Base-by-base conservation (phyloP, 2,888 invertebrate species). In the Athalia rosae region DNA sequence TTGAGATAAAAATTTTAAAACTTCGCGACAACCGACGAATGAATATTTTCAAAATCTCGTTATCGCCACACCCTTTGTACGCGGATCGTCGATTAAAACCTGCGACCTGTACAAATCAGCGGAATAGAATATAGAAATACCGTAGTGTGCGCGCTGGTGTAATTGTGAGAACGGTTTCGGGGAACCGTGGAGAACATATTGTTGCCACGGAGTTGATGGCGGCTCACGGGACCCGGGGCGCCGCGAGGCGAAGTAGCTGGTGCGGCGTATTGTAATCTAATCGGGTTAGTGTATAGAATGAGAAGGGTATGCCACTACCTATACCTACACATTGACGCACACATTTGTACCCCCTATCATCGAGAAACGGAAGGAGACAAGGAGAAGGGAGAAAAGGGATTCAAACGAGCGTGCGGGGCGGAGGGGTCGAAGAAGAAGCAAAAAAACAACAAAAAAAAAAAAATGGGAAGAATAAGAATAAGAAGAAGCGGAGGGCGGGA, bases 191-290 rank as follows among this genome's bases (percentile, higher is more conserved):
- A 28, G 4, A 45, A 13, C 63, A 63, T 63, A 63, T 63, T 63
- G 63, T 45, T 47, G 13, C 63, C 13, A 13, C n/a, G 28, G 28
- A 15, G 15, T 61, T 61, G 61, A 61, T 61, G 7, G 61, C 28
- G 61, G 61, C 61, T 61, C 61, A 28, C 6, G 8, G 15, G 9
- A 41, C 28, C 28, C 15, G 6, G 6, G 28, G 61, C 8, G 8
- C 28, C 28, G 28, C 61, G 15, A 61, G 5, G 61, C 61, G 61
- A 61, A 41, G 15, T 61, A 28, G 28, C 62, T 77, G 62, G 80
- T 64, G 80, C 79, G 78, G 80, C 82, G 83, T 83, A 82, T 83
- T 83, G 84, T 84, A 85, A 84, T 84, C 84, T 84, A 86, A 87
- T 85, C 85, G 84, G 84, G 28, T 28, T 28, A 28, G 28, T 28